Evolutionary conservation across 2,113 vertebrate species (phyloP).

Genomic region (Laticauda colubrina): DNA sequence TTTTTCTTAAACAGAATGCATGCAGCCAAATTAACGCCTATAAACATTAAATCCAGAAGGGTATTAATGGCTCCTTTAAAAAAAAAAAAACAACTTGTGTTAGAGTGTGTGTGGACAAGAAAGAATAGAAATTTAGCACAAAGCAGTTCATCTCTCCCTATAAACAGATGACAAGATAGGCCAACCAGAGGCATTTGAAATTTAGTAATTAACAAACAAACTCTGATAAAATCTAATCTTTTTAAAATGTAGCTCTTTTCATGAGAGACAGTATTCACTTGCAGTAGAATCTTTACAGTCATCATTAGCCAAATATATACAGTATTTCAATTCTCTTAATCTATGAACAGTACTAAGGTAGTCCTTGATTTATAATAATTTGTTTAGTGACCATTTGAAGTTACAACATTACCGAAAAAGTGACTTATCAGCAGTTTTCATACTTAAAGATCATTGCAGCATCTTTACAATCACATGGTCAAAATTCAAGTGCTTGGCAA

Average conservation of each 20-base stretch:
- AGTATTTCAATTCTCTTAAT: neutral
- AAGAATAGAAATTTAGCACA: neutral
- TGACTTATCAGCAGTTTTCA: too few relatives aligned
- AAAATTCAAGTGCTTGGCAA: too few relatives aligned
- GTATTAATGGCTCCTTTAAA: constrained; percentile 7
- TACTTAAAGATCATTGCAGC: too few relatives aligned
- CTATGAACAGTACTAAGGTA: neutral
- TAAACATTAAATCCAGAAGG: neutral
- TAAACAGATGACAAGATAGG: neutral
- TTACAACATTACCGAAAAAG: too few relatives aligned
- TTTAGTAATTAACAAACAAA: neutral
- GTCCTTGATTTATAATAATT: neutral
- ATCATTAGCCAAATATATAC: neutral
- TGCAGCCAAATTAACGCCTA: constrained; percentile 6
- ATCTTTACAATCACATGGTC: too few relatives aligned
- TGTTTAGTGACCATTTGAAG: too few relatives aligned
- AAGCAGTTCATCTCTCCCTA: neutral
- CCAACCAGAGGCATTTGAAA: neutral
- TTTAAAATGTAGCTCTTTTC: neutral
- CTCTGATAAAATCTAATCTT: neutral
- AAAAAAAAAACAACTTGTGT: neutral
- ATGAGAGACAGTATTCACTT: neutral
- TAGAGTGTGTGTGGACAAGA: neutral
- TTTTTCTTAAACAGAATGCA: constrained; percentile 18
- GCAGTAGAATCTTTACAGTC: neutral